phyloP scores from a whole-genome alignment of 2,113 vertebrate species.

The Brachirus orientalis region DNA sequence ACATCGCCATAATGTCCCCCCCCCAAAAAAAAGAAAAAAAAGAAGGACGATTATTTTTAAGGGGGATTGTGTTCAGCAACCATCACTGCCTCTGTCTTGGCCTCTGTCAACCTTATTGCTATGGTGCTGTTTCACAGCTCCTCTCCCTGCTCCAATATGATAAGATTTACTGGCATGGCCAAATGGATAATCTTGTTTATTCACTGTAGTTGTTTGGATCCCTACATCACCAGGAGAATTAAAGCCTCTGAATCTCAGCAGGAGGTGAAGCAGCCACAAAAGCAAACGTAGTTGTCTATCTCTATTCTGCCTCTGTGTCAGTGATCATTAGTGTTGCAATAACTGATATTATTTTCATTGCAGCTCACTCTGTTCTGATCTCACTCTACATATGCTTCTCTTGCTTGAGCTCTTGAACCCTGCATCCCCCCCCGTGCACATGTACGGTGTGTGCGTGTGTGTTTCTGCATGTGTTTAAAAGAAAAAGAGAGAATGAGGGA shows the following conservation, averaged over 20 bases:
- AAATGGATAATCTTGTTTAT: conserved; percentile 82
- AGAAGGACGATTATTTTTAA: conserved; percentile 55
- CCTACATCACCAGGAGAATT: conserved; percentile 76
- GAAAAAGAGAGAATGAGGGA: neutral
- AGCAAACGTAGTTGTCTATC: conserved; percentile 62
- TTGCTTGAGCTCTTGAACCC: conserved; percentile 25
- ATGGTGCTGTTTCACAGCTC: conserved; percentile 56
- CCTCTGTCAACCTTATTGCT: conserved; percentile 70
- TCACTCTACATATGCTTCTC: conserved; percentile 26
- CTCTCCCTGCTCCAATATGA: conserved; percentile 75
- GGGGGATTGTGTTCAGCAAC: conserved; percentile 50
- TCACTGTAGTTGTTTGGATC: conserved; percentile 79
- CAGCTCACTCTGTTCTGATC: conserved; percentile 30
- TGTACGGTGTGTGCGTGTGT: neutral
- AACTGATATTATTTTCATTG: conserved; percentile 44
- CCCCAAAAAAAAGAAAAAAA: conserved; percentile 39
- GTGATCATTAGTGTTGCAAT: conserved; percentile 66
- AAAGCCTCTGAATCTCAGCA: conserved; percentile 69
- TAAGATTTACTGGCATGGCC: conserved; percentile 82
- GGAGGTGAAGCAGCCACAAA: conserved; percentile 61
- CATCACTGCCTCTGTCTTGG: conserved; percentile 55
- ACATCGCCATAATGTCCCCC: conserved; percentile 30
- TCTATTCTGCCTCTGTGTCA: conserved; percentile 36
- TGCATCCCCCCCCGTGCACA: neutral
- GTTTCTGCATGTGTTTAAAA: neutral